Evolutionary conservation across 2,888 invertebrate genomes (phyloP).

Genomic region (Drosophila greeni): DNA sequence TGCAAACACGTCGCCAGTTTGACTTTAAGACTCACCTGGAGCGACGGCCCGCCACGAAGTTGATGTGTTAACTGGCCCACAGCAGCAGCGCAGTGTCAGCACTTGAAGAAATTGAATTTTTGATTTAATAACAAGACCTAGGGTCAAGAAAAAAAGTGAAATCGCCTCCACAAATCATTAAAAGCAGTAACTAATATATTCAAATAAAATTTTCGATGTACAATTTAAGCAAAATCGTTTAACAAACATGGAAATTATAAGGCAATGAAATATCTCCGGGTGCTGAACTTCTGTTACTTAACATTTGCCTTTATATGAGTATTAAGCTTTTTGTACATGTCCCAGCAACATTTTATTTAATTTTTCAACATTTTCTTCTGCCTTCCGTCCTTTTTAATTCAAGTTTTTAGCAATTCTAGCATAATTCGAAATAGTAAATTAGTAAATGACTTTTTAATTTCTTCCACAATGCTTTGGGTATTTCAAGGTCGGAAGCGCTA

Average conservation of each 20-base stretch:
- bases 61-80: slow-evolving; percentile 32
- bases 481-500: background rate
- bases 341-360: background rate
- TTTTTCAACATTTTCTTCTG: background rate
- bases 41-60: slow-evolving; percentile 23
- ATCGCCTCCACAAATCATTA: too few relatives aligned
- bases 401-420: background rate
- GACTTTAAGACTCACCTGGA: slow-evolving; percentile 45
- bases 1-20: slow-evolving; percentile 57
- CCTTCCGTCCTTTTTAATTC: background rate
- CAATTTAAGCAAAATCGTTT: background rate
- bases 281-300: background rate
- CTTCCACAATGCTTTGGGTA: background rate
- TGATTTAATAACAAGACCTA: too few relatives aligned
- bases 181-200: too few relatives aligned
- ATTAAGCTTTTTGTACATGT: background rate
- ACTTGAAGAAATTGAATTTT: slow-evolving; percentile 1
- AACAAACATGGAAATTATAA: too few relatives aligned
- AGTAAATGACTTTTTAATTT: background rate
- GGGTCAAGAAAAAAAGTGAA: too few relatives aligned
- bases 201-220: too few relatives aligned
- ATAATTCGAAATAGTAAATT: background rate
- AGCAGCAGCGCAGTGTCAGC: slow-evolving; percentile 9
- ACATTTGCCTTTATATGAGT: background rate
- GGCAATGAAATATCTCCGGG: too few relatives aligned